These are phyloP conservation scores for Drosophila dives DNA, from an alignment of 2,888 invertebrate genomes.

Conservation along the genomic window DNA sequence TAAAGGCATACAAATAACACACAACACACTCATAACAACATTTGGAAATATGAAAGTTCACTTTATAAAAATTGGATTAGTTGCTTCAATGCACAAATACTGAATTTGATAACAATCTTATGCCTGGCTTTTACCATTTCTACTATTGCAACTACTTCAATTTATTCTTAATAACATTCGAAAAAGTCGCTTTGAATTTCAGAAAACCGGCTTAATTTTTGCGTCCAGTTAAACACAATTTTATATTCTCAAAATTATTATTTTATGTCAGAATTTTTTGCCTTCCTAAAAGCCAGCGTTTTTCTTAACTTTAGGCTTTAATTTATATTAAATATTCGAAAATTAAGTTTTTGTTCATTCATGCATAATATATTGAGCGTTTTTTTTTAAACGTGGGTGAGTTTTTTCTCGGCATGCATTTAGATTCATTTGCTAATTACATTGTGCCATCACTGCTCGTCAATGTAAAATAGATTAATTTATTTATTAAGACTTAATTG, in stretches of 20 bases:
- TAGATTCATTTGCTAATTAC: background rate
- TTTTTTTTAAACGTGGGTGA: too few relatives aligned
- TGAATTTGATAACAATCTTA: background rate
- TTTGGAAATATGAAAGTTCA: slow-evolving; percentile 1
- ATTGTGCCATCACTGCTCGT: background rate
- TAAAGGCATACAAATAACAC: background rate
- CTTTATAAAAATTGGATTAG: background rate
- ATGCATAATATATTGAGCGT: too few relatives aligned
- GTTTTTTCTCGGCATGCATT: too few relatives aligned
- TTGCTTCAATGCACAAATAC: too few relatives aligned
- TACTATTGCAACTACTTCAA: background rate
- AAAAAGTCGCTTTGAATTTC: background rate
- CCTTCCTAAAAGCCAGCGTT: background rate
- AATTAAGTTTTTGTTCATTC: background rate
- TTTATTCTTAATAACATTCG: background rate
- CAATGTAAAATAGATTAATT: background rate
- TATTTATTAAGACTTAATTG: background rate
- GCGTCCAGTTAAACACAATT: background rate
- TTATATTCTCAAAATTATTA: background rate
- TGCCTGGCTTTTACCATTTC: background rate
- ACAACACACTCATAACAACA: too few relatives aligned
- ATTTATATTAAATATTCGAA: background rate
- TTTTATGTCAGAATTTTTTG: background rate
- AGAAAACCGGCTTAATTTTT: background rate
- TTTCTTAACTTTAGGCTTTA: background rate